These are phyloP conservation scores for Orthonevra nobilis DNA, from an alignment of 2,888 invertebrate genomes.

Conservation along the genomic window DNA sequence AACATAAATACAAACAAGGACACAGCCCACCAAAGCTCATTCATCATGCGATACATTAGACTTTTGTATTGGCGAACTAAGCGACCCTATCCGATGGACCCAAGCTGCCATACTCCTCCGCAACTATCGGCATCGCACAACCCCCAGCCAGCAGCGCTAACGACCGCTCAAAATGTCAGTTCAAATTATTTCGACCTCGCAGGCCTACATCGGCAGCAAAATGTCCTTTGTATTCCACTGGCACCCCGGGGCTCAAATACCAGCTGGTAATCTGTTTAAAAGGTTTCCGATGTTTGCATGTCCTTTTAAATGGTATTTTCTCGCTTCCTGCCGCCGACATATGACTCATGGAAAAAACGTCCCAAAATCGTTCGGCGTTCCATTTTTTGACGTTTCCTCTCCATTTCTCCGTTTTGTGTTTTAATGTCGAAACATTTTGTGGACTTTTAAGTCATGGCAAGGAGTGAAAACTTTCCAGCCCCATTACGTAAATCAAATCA, in stretches of 20 bases:
- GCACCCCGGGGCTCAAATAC: slow-evolving; percentile 16
- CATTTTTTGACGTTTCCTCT: slow-evolving; percentile 43
- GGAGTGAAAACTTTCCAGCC: slow-evolving; percentile 24
- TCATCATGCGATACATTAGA: too few relatives aligned
- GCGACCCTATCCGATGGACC: slow-evolving; percentile 27
- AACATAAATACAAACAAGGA: too few relatives aligned
- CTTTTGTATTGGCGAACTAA: neutral
- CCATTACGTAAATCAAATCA: slow-evolving; percentile 50
- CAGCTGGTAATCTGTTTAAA: slow-evolving; percentile 37
- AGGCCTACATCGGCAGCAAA: slow-evolving; percentile 9
- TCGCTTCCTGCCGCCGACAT: slow-evolving; percentile 56
- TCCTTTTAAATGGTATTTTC: slow-evolving; percentile 50
- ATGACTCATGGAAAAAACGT: slow-evolving; percentile 47
- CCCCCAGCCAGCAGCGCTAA: slow-evolving; percentile 19
- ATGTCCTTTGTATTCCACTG: slow-evolving; percentile 17
- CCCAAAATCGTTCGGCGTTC: slow-evolving; percentile 43
- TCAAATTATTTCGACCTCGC: neutral
- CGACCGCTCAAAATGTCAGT: slow-evolving; percentile 29
- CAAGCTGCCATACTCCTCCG: slow-evolving; percentile 9
- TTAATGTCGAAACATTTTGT: neutral
- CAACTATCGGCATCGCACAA: neutral
- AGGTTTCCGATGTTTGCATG: slow-evolving; percentile 61
- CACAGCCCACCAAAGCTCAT: too few relatives aligned
- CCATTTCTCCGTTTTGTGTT: neutral
- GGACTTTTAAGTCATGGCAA: neutral